Evolutionary conservation across 2,888 invertebrate genomes (phyloP).

Genomic region (Aphodius granarius): DNA sequence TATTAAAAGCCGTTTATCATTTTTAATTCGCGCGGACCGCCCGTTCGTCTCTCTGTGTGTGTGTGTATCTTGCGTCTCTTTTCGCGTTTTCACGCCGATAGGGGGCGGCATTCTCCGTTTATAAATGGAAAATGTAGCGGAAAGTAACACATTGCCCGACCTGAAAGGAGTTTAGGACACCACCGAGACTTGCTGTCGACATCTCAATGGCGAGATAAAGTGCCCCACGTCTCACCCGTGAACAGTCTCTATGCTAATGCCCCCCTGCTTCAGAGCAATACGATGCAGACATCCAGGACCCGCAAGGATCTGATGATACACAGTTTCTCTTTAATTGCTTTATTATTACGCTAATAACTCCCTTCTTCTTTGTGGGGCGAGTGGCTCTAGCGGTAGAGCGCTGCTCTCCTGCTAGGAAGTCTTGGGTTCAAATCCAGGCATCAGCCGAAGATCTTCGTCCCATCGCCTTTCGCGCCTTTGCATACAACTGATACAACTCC

Average conservation of each 20-base stretch:
- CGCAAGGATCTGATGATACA: background rate
- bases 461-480: too few relatives aligned
- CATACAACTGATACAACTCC: too few relatives aligned
- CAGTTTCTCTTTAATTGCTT: background rate
- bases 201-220: slow-evolving; percentile 27
- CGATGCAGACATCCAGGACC: slow-evolving; percentile 17
- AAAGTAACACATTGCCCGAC: slow-evolving; percentile 2
- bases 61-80: background rate
- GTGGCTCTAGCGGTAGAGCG: too few relatives aligned
- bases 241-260: slow-evolving; percentile 19
- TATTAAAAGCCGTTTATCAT: slow-evolving; percentile 31
- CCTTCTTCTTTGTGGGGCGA: too few relatives aligned
- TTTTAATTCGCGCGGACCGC: slow-evolving; percentile 29
- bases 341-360: background rate
- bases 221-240: slow-evolving; percentile 15
- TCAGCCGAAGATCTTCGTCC: too few relatives aligned
- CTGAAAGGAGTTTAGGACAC: background rate
- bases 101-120: background rate
- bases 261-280: slow-evolving; percentile 15
- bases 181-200: slow-evolving; percentile 6
- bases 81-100: background rate
- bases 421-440: too few relatives aligned
- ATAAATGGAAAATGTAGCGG: slow-evolving; percentile 19
- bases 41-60: background rate
- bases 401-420: too few relatives aligned